phyloP scores from a whole-genome alignment of 2,113 vertebrate genomes.

The Pituophis catenifer region DNA sequence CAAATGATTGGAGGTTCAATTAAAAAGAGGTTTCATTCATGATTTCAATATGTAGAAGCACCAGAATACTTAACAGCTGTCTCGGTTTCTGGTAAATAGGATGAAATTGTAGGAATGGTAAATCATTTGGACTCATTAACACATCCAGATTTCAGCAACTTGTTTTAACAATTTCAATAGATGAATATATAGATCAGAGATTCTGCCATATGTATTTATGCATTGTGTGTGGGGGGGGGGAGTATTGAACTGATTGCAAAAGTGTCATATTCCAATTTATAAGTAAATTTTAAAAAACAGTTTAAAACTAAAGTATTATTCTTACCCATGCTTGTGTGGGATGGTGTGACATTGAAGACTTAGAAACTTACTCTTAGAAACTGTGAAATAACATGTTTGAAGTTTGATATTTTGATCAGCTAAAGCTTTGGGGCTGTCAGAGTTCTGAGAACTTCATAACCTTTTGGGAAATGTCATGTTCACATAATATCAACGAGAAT shows the following conservation, averaged over 20 bases:
- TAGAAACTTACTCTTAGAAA: neutral
- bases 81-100: neutral
- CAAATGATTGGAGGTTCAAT: neutral
- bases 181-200: neutral
- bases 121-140: neutral
- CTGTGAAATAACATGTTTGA: neutral
- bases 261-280: neutral
- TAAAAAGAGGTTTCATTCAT: neutral
- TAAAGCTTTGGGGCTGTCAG: neutral
- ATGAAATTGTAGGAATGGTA: neutral
- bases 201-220: neutral
- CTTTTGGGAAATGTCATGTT: neutral
- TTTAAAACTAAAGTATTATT: neutral
- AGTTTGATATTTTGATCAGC: neutral
- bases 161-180: neutral
- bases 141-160: neutral
- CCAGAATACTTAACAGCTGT: neutral
- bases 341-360: neutral
- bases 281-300: neutral
- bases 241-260: neutral
- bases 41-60: neutral
- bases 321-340: neutral
- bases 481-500: neutral
- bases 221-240: too few relatives aligned
- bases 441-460: neutral